Base-by-base conservation (phyloP, 2,888 invertebrate species). In the Temnothorax unifasciatus region DNA sequence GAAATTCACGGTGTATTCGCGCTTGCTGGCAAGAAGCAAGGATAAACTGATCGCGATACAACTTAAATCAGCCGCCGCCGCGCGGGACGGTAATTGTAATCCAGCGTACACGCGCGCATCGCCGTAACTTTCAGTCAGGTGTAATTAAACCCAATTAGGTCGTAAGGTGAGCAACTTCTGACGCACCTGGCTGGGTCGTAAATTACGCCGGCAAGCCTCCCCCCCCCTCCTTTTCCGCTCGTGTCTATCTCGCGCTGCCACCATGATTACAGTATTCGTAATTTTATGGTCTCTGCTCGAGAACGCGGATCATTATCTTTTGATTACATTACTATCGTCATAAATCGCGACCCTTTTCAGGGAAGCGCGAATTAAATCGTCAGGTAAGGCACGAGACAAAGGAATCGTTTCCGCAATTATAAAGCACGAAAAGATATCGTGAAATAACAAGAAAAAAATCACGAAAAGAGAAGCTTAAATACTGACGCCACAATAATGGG, bases 121-220 rank as follows among this genome's bases (percentile, higher is more conserved):
- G 77, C 64, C 86, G 86, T 90, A 90, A 90, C 85, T 90, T 89
- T 86, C 84, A 85, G 88, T 71, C 83, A 75, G 88, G 64, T 90
- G 88, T 88, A 90, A 90, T 90, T 90, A 90, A 90, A 91, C 83
- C 88, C 89, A 90, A 90, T 90, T 90, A 90, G 89, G 87, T 90
- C 89, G 88, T 89, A 90, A 89, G 89, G 91, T 87, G 91, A 90
- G 90, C 85, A 88, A 88, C 88, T 89, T 85, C 85, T 85, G 89
- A 88, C 90, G 87, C 91, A 87, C 88, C 90, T 88, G 87, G 82
- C 84, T 79, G 89, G 75, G 84, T 74, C 79, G 90, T 89, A 90
- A 90, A 90, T 90, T 90, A 89, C 74, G 83, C 89, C 85, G 79
- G 73, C 64, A 74, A 90, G 73, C 29, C 29, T 52, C 38, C 29